These are phyloP conservation scores for Helicoverpa zea DNA, from an alignment of 1,140 invertebrate genomes.

Conservation along the genomic window DNA sequence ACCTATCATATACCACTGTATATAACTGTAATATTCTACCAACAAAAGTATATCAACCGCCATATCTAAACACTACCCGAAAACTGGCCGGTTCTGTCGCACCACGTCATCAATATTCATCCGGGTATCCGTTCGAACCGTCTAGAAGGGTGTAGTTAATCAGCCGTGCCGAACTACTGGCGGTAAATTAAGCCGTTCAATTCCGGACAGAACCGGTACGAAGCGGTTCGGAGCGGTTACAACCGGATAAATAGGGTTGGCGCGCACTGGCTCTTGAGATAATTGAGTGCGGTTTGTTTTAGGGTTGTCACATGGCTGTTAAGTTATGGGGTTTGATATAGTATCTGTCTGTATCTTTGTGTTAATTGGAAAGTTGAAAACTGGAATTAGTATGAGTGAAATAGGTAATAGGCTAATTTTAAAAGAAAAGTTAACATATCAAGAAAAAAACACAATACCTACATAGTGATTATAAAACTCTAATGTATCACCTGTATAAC, in stretches of 20 bases:
- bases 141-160: conserved; percentile 37
- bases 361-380: background rate
- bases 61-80: too few relatives aligned
- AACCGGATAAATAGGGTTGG: conserved; percentile 38
- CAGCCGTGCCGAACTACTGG: conserved; percentile 33
- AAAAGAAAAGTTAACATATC: too few relatives aligned
- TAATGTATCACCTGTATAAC: too few relatives aligned
- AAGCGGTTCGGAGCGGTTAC: conserved; percentile 38
- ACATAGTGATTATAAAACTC: too few relatives aligned
- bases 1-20: too few relatives aligned
- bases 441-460: too few relatives aligned
- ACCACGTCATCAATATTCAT: conserved; percentile 31
- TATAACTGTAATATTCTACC: too few relatives aligned
- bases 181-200: conserved; percentile 41
- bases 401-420: too few relatives aligned
- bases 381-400: too few relatives aligned
- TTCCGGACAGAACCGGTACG: conserved; percentile 35
- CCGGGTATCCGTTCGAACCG: background rate
- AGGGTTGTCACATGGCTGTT: background rate
- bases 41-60: too few relatives aligned
- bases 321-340: conserved; percentile 6
- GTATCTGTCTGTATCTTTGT: background rate
- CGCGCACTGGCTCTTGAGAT: conserved; percentile 13
- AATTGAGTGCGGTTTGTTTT: conserved; percentile 13
- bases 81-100: background rate